Conservation (phyloP, 2,888 invertebrate species). For the Sarcophaga rosellei region DNA sequence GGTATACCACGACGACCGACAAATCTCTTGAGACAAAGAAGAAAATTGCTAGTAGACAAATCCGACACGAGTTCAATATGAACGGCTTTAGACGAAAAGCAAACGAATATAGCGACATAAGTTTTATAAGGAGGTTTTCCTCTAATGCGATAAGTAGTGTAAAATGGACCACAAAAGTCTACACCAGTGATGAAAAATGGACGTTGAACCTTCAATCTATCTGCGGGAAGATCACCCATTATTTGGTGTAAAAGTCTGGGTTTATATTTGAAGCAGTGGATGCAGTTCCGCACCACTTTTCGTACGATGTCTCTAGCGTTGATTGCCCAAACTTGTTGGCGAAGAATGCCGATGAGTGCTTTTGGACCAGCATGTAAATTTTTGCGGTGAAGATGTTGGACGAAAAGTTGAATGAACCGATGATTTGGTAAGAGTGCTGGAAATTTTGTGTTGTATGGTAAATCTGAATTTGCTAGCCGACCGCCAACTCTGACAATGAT, state of each 20-base stretch:
- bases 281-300: constrained; percentile 55
- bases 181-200: constrained; percentile 44
- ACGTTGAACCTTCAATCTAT: constrained; percentile 44
- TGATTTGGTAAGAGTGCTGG: constrained; percentile 72
- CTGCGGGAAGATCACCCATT: constrained; percentile 63
- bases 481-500: constrained; percentile 72
- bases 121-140: constrained; percentile 28
- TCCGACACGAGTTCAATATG: constrained; percentile 68
- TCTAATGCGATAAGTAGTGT: constrained; percentile 20
- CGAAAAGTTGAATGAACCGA: constrained; percentile 49
- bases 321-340: constrained; percentile 55
- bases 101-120: constrained; percentile 47
- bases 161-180: constrained; percentile 39
- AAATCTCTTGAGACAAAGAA: constrained; percentile 66
- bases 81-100: constrained; percentile 64
- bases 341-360: constrained; percentile 56
- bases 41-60: constrained; percentile 63
- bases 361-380: constrained; percentile 59
- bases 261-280: constrained; percentile 60
- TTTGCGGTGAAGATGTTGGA: constrained; percentile 50
- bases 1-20: constrained; percentile 45
- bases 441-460: constrained; percentile 70
- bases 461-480: constrained; percentile 53
- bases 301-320: constrained; percentile 46
- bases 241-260: constrained; percentile 58